Base-by-base conservation (phyloP, 1,140 invertebrate species). In the Physella acuta region DNA sequence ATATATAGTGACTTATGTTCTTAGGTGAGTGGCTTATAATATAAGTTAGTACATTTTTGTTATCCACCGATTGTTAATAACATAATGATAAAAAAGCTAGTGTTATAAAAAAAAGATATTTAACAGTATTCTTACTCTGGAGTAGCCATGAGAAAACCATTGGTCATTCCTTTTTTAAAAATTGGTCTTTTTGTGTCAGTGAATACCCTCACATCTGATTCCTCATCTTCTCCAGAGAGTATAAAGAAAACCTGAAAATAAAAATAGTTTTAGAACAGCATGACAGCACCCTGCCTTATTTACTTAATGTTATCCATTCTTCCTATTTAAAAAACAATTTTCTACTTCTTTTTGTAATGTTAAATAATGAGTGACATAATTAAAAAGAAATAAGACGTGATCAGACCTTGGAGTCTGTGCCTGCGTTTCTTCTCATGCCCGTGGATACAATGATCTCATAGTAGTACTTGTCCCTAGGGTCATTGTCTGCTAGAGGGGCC, bases 361-460 rank as follows among this genome's bases (percentile, higher is more conserved):
- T 8, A 14, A 11, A 56, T 16, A 24, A 56, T 16, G 53, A 56
- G 39, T 49, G 39, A 20, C 53, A 28, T 11, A 17, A 28, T 11
- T 28, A 28, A 56, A 17, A 24, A 16, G 11, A 56, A 56, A 28
- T n/a, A n/a, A n/a, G n/a, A n/a, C n/a, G 26, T 56, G 11, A 56
- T 16, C 17, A 56, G 73, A 88, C 87, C 75, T 84, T 85, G 8
- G 88, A 88, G 63, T 87, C 81, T 0, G 86, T 87, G 26, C 81
- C 83, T 37, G 87, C 85, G 71, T 84, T 80, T 60, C 76, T 81
- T 37, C 83, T 73, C 72, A 83, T 81, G 30, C 88, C 88, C 17
- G 88, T 89, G 26, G 81, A 80, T 0, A 88, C 86, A 8, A 85
- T 77, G 52, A 89, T 80, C 72, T 88, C 85, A 76, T 89, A 89